A percentile compares a stretch with the other conserved stretches of the same genome.
These are phyloP conservation scores for Anagyrus pseudococci DNA, from an alignment of 2,888 invertebrate species.

Conservation along the genomic window DNA sequence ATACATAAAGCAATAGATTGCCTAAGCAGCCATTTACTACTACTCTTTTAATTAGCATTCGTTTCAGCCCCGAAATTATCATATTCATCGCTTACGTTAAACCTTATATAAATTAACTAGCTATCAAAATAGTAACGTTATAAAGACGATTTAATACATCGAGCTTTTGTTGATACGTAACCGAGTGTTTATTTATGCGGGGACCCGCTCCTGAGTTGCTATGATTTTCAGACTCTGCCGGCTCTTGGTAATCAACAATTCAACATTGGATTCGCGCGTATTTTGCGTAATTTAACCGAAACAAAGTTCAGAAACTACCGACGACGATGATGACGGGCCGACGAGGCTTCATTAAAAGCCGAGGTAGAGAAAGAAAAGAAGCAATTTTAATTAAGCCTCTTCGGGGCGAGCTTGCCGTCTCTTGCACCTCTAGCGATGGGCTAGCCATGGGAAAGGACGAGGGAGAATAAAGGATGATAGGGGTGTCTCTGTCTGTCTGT, in stretches of 20 bases:
- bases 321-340: background rate
- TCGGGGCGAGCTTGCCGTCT: background rate
- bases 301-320: background rate
- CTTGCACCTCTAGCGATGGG: background rate
- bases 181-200: too few species aligned
- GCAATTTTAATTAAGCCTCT: conserved; percentile 22
- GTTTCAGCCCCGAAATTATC: too few species aligned
- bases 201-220: too few species aligned
- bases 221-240: too few species aligned
- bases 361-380: background rate
- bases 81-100: too few species aligned
- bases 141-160: too few species aligned
- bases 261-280: background rate
- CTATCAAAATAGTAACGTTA: too few species aligned
- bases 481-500: background rate
- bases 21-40: too few species aligned
- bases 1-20: too few species aligned
- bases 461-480: background rate
- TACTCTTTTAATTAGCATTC: too few species aligned
- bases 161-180: too few species aligned
- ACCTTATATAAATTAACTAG: too few species aligned
- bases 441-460: background rate
- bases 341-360: background rate
- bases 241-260: background rate
- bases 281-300: conserved; percentile 6